Evolutionary conservation across 1,140 invertebrate species (phyloP), one percentile per base, ranked within the genome.

Genomic region (Cephus cinctus): DNA sequence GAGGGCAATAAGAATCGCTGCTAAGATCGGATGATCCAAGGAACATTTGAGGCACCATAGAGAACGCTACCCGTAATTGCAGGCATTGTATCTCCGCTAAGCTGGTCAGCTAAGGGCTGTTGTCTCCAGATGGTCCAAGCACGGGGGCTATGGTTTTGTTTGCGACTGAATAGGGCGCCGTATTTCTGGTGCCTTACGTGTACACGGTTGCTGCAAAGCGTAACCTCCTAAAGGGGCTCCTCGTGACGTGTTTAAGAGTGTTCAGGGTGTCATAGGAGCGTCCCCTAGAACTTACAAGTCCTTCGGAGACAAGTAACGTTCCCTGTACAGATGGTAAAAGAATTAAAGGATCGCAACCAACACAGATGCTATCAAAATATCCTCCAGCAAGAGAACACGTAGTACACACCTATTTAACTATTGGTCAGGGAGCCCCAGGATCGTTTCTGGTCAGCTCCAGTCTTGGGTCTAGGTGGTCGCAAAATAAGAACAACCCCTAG

Each of bases 111-210:
- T 30, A 9, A 36, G 34, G 14, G 34, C 19, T 36, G 34, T 53
- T 46, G 52, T 32, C 19, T 43, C 45, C 42, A 22, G 22, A 45
- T 16, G 47, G 39, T 36, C 40, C 12, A 34, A 21, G 14, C 6
- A 27, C 16, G 31, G 32, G 41, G 12, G 43, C 42, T n/a, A n/a
- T 23, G 31, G 42, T 36, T 60, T 72, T 67, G 61, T 75, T 75
- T 75, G 73, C 57, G 73, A 73, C 54, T 67, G 59, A 64, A 59
- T 57, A 48, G 69, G 69, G 73, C 67, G 58, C 68, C 62, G 63
- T 75, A 70, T 62, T 61, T 56, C 50, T 54, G 54, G 53, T 50
- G n/a, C n/a, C n/a, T n/a, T n/a, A 44, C 19, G 19, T 40, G 49
- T 42, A 41, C 51, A n/a, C 41, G 51, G 20, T n/a, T n/a, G n/a